Base-by-base conservation (phyloP, 2,888 invertebrate genomes). In the Drosophila helvetica region DNA sequence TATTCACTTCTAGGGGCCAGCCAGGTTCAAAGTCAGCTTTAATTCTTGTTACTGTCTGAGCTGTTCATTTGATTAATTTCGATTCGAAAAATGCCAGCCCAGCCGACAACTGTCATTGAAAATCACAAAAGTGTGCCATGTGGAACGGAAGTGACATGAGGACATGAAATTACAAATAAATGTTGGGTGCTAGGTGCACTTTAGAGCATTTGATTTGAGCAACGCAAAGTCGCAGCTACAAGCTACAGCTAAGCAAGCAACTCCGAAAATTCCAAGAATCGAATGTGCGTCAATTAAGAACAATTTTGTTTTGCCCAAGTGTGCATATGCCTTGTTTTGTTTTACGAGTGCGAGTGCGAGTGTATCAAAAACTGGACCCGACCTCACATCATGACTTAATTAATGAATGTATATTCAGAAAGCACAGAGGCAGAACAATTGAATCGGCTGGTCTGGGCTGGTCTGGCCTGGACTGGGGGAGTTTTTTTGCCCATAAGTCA, bases 191-290 rank as follows among this genome's bases (percentile, higher is more conserved):
- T 38, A 22, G 19, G 6, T 54, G 38, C 54, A 51, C 27, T 38
- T 27, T 43, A 42, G 38, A 53, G 30, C 48, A 25, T 22, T 18
- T 30, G 10, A 15, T 27, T 19, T 19, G 19, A 19, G 3, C 22
- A 3, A 0, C 22, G 22, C 22, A 5, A 22, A 22, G 43, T 45
- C 3, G 27, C 22, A n/a, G 42, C 27, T 12, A 4, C 19, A 43
- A 22, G n/a, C n/a, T n/a, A n/a, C n/a, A n/a, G n/a, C n/a, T 25
- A 30, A 10, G 58, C 66, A 79, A 81, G 73, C 72, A 74, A 75
- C 80, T 66, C 55, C 51, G 8, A 47, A 67, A 75, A 56, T 82
- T 88, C 83, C 86, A 88, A 77, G 86, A 79, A 75, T 79, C 62
- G 63, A 62, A 86, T 78, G 69, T 67, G 67, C 53, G 56, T 54